Percentiles rank a stretch among this genome's conserved stretches.
phyloP scores from a whole-genome alignment of 1,140 invertebrate species.

The Listronotus bonariensis region DNA sequence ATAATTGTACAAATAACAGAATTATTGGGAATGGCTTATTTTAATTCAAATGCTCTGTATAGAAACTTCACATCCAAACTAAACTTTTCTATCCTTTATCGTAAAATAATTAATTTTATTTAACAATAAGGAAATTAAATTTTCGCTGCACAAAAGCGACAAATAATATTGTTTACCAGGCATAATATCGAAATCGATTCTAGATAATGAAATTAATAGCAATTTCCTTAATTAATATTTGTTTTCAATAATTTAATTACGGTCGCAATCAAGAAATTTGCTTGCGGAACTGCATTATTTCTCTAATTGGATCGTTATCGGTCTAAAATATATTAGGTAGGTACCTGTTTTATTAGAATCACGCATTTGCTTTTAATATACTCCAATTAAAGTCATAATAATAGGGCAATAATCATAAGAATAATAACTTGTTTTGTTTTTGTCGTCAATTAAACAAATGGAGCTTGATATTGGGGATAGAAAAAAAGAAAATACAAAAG shows the following conservation, averaged over 20 bases:
- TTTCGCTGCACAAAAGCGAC: not conserved
- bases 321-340: constrained; percentile 13
- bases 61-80: too few relatives aligned
- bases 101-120: not conserved
- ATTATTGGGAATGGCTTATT: too few relatives aligned
- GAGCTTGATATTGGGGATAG: too few relatives aligned
- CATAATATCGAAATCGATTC: constrained; percentile 9
- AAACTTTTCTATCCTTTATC: too few relatives aligned
- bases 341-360: constrained; percentile 5
- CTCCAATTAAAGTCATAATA: too few relatives aligned
- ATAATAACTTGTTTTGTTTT: too few relatives aligned
- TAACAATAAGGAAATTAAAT: not conserved
- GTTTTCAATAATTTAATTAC: constrained; percentile 15
- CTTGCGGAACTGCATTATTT: constrained; percentile 4
- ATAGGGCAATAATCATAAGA: too few relatives aligned
- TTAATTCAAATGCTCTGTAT: too few relatives aligned
- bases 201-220: constrained; percentile 9
- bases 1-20: too few relatives aligned
- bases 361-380: too few relatives aligned
- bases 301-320: constrained; percentile 9
- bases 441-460: too few relatives aligned
- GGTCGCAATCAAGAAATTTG: constrained; percentile 5
- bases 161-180: constrained; percentile 11
- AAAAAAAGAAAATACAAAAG: too few relatives aligned
- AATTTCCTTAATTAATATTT: constrained; percentile 18